phyloP scores from a whole-genome alignment of 2,113 vertebrate species.

The Pandion haliaetus region DNA sequence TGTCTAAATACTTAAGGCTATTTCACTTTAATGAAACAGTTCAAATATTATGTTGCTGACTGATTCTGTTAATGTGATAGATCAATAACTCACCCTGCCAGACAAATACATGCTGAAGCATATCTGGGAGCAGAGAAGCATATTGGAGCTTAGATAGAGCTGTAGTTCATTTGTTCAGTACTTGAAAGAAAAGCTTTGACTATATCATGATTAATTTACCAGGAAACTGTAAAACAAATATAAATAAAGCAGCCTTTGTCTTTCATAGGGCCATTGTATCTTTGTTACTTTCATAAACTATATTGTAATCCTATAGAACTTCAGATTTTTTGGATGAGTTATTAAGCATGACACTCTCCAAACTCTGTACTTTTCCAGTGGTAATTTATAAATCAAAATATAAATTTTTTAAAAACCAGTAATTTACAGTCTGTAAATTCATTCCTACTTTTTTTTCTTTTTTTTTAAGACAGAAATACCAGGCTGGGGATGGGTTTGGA shows the following conservation, averaged over 20 bases:
- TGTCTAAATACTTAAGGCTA: slow-evolving; percentile 32
- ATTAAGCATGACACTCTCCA: not conserved
- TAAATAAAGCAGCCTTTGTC: not conserved
- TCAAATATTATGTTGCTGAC: not conserved
- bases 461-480: not conserved
- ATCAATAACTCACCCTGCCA: not conserved
- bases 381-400: not conserved
- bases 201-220: not conserved
- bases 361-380: not conserved
- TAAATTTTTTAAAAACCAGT: not conserved
- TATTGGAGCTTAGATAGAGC: not conserved
- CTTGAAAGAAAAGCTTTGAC: not conserved
- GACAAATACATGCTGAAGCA: not conserved
- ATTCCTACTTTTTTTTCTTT: not conserved
- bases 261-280: not conserved
- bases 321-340: not conserved
- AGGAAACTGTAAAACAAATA: not conserved
- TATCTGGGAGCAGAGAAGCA: not conserved
- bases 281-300: not conserved
- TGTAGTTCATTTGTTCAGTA: not conserved
- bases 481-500: not conserved
- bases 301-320: not conserved
- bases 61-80: not conserved
- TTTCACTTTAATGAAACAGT: slow-evolving; percentile 24
- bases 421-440: not conserved